A percentile compares a stretch with the other conserved stretches of the same genome.
Conservation (phyloP, 35 echinoderm and acorn worm genomes). For the Heliocidaris erythrogramma region DNA sequence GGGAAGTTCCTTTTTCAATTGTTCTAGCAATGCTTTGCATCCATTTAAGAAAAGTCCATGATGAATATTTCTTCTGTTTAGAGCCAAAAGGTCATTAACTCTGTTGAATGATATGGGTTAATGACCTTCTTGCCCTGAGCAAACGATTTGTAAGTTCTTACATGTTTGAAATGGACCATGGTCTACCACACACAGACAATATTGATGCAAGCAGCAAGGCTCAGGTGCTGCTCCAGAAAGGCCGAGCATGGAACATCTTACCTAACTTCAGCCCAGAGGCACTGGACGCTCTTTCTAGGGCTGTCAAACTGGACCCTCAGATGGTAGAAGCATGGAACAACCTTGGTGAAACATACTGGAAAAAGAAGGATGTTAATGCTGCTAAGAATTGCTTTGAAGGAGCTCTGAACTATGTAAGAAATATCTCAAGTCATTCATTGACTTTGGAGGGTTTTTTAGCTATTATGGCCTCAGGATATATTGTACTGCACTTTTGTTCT, state of each 20-base stretch:
- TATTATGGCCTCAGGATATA: neutral
- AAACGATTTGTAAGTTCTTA: too few relatives aligned
- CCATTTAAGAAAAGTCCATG: too few relatives aligned
- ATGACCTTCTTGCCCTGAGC: too few relatives aligned
- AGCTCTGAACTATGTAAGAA: constrained; percentile 93
- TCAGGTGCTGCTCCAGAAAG: constrained; percentile 68
- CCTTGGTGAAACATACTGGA: constrained; percentile 98
- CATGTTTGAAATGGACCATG: neutral
- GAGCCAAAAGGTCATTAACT: too few relatives aligned
- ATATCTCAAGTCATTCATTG: neutral
- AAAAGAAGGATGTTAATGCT: constrained; percentile 91
- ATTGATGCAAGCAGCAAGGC: constrained; percentile 68
- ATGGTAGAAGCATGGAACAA: constrained; percentile 98
- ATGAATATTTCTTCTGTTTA: too few relatives aligned
- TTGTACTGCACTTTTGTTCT: too few relatives aligned
- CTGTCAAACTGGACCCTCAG: constrained; percentile 94
- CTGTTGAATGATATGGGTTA: too few relatives aligned
- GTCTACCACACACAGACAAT: constrained; percentile 43
- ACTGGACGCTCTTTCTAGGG: constrained; percentile 82
- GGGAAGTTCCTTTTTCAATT: too few relatives aligned
- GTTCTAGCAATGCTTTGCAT: too few relatives aligned
- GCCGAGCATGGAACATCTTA: constrained; percentile 87
- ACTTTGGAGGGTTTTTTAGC: neutral
- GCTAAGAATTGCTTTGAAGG: constrained; percentile 97
- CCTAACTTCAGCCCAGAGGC: constrained; percentile 84